Conservation (phyloP, 2,113 vertebrate species). For the Astur gentilis region DNA sequence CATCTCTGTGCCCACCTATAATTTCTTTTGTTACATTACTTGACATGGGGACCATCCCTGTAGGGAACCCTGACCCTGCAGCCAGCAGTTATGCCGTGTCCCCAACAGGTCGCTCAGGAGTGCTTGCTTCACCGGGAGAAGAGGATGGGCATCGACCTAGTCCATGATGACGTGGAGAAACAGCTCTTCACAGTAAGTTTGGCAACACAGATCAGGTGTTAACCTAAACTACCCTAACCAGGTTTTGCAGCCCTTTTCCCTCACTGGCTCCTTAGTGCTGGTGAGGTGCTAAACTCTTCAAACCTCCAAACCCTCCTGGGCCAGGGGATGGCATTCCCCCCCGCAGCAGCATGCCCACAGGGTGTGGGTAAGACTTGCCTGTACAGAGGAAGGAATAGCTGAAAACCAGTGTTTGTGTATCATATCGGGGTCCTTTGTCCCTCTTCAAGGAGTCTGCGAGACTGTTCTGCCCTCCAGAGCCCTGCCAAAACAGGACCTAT, state of each 20-base stretch:
- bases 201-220: not conserved
- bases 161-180: constrained; percentile 86
- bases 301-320: not conserved
- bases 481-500: not conserved
- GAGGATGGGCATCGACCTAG: constrained; percentile 91
- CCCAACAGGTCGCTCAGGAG: constrained; percentile 85
- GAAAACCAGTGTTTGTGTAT: not conserved
- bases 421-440: not conserved
- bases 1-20: not conserved
- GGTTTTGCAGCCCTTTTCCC: not conserved
- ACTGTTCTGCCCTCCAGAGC: not conserved
- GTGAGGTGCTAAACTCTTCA: not conserved
- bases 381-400: not conserved
- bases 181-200: constrained; percentile 82
- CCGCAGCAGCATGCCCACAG: rapidly evolving
- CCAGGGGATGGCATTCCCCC: not conserved
- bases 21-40: not conserved
- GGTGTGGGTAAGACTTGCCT: not conserved
- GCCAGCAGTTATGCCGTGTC: not conserved
- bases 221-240: not conserved
- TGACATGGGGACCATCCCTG: too few species aligned
- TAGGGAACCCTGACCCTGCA: not conserved
- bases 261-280: not conserved
- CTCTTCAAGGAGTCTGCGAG: not conserved
- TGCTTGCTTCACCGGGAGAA: constrained; percentile 93